phyloP scores from a whole-genome alignment of 1,140 invertebrate species.

The Magallana gigas region DNA sequence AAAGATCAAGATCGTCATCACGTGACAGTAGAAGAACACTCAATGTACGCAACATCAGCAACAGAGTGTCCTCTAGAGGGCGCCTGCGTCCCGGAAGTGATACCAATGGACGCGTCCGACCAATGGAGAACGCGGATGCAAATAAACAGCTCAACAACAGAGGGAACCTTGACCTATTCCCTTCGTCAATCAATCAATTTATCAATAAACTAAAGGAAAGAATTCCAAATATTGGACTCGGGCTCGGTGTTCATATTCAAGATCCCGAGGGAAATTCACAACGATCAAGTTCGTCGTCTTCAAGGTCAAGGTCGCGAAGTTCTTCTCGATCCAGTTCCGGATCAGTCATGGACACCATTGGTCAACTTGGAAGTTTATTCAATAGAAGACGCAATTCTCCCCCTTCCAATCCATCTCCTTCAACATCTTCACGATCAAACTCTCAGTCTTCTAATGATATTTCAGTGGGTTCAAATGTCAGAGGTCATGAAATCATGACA shows the following conservation, averaged over 20 bases:
- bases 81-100: not conserved
- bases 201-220: conserved; percentile 18
- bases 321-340: not conserved
- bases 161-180: not conserved
- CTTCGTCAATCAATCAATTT: conserved; percentile 29
- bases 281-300: not conserved
- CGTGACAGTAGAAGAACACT: not conserved
- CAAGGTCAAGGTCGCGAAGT: conserved; percentile 4
- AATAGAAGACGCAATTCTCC: conserved; percentile 6
- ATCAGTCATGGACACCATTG: not conserved
- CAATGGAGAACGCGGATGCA: not conserved
- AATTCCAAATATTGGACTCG: conserved; percentile 43
- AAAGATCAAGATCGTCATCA: not conserved
- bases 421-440: not conserved
- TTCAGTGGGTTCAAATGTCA: not conserved
- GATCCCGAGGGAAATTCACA: not conserved
- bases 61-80: not conserved
- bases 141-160: not conserved
- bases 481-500: not conserved
- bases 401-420: not conserved
- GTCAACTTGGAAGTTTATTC: not conserved
- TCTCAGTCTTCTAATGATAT: not conserved
- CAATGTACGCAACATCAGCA: not conserved
- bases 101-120: not conserved
- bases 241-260: conserved; percentile 8